Base-by-base conservation (phyloP, 2,113 vertebrate species). In the Hyaena hyaena region DNA sequence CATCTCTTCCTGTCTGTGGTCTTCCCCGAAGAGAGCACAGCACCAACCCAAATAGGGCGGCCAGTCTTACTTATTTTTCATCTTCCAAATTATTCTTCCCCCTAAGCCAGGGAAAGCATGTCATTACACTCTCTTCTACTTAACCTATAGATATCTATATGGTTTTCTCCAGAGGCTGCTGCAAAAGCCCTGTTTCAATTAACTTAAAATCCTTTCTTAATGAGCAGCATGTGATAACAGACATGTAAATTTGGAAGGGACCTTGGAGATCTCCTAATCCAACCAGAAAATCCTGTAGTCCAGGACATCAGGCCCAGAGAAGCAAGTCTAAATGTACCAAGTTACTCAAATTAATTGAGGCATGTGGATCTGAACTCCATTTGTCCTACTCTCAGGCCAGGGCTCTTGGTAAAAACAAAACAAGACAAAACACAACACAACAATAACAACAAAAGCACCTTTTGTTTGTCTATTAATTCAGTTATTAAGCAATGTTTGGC, bases 41-140 rank as follows among this genome's bases (percentile, higher is more conserved):
- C 33, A 19, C 55, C n/a, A 87, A 58, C 74, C 94, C 88, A 92
- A 69, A 55, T 5, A 96, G 26, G 4, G 53, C 0, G 0, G 76
- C 91, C 10, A 95, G 95, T 97, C 97, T 98, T 98, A 93, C 88
- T 97, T 94, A 96, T 45, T 90, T 95, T 94, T 93, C 89, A 94
- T 83, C 43, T 61, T 83, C 92, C 76, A 61, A 94, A 94, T 95
- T 96, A 93, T 50, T 95, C 69, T 96, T 94, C 74, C 63, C 82
- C 82, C 81, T 77, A 31, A 81, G 92, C 90, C 69, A 45, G 76
- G 84, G 81, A 90, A 63, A 93, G 71, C 48, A 45, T 86, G 45
- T 21, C 58, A 17, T 50, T 77, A 31, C 23, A 39, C 35, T 48
- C 50, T 28, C 88, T 94, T 95, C 96, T 86, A 35, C 24, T 92